phyloP scores from a whole-genome alignment of 2,888 invertebrate species.

The Apoda limacodes region DNA sequence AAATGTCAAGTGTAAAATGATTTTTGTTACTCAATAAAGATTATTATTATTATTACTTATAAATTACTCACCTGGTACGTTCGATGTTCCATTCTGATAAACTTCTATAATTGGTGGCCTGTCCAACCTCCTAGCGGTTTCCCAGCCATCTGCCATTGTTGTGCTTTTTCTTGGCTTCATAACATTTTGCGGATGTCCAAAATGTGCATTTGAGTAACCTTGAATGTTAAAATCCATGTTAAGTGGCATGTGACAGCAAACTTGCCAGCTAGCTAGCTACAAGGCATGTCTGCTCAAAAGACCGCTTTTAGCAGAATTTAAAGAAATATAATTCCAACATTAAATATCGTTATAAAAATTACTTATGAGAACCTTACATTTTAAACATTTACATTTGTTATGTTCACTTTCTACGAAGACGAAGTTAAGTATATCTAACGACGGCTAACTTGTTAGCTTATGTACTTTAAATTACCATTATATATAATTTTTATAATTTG shows the following conservation, averaged over 20 bases:
- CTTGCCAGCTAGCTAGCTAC: neutral
- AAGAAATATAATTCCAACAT: neutral
- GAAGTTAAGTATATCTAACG: too few relatives aligned
- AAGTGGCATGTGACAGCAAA: neutral
- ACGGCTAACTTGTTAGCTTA: too few relatives aligned
- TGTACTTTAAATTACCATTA: too few relatives aligned
- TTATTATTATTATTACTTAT: too few relatives aligned
- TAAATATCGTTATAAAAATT: neutral
- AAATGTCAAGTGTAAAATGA: too few relatives aligned
- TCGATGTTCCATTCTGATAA: conserved; percentile 65
- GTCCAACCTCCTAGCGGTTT: conserved; percentile 72
- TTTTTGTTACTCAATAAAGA: too few relatives aligned
- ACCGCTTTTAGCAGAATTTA: conserved; percentile 6
- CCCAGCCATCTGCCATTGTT: conserved; percentile 75
- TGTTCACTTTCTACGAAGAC: too few relatives aligned
- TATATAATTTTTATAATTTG: too few relatives aligned
- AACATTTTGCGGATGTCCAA: conserved; percentile 72
- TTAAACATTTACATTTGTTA: too few relatives aligned
- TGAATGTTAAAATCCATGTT: too few relatives aligned
- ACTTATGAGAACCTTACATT: too few relatives aligned
- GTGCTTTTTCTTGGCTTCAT: conserved; percentile 61
- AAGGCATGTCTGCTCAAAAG: too few relatives aligned
- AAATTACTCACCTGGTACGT: conserved; percentile 57
- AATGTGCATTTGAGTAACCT: conserved; percentile 74
- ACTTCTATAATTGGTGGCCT: conserved; percentile 67